These are phyloP conservation scores for Percopsis omiscomaycus DNA, from an alignment of 2,797 vertebrate species.

Conservation along the genomic window DNA sequence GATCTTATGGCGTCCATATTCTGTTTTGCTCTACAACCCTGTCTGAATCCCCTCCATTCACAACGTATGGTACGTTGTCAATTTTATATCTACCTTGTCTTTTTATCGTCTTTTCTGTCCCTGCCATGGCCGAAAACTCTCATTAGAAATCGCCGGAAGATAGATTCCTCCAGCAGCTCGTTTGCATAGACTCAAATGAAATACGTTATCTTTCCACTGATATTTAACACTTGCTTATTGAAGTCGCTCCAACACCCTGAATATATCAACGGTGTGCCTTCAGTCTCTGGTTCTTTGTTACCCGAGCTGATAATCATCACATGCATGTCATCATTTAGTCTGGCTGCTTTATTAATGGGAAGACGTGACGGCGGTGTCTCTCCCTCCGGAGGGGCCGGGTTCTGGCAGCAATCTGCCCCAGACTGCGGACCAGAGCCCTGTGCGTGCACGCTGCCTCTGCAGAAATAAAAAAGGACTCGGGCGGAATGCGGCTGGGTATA, in stretches of 20 bases:
- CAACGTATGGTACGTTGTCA: too few relatives aligned
- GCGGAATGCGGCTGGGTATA: constrained; percentile 53
- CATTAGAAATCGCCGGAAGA: too few relatives aligned
- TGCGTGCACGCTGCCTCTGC: not conserved
- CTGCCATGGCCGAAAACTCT: not conserved
- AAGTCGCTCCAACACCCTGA: not conserved
- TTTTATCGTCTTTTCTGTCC: not conserved
- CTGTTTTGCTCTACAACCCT: too few relatives aligned
- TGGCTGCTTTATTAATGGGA: constrained; percentile 22
- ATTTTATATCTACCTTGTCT: not conserved
- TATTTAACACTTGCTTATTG: not conserved
- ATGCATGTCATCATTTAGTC: constrained; percentile 19
- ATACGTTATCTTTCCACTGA: not conserved
- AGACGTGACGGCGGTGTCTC: constrained; percentile 24
- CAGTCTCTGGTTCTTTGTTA: not conserved
- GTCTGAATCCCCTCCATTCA: too few relatives aligned
- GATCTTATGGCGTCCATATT: too few relatives aligned
- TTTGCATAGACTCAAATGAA: not conserved
- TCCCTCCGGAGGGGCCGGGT: constrained; percentile 30
- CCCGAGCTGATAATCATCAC: constrained; percentile 20
- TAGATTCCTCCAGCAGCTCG: too few relatives aligned
- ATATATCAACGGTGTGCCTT: not conserved
- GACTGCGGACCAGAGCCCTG: constrained; percentile 28
- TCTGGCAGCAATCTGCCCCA: constrained; percentile 15
- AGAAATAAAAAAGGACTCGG: constrained; percentile 30